Evolutionary conservation across 2,888 invertebrate species (phyloP), one percentile per base, ranked within the genome.

Genomic region (Deilephila porcellus): DNA sequence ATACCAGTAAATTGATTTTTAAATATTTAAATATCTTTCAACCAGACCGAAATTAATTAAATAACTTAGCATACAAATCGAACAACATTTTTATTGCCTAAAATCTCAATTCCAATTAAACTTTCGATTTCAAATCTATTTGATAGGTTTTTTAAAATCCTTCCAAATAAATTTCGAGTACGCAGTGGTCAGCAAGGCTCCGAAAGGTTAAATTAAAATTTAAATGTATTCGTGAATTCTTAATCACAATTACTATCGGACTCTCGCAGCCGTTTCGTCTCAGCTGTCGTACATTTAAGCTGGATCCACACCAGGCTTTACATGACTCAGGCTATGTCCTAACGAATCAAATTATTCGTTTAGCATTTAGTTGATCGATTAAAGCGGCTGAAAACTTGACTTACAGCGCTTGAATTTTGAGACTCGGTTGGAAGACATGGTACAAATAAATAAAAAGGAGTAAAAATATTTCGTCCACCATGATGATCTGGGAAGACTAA

Each of bases 191-290:
- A 56, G 56, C n/a, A n/a, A 56, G n/a, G 56, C 19, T 56, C 56
- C 6, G n/a, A 56, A 56, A 56, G 56, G n/a, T 53, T 4, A 19
- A 19, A 56, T 56, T 19, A 19, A 56, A 56, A 56, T 56, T 56
- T 56, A 56, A 56, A 56, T 56, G 7, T 56, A 56, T 56, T 56
- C 56, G 56, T 56, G 56, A 56, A 56, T 56, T n/a, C 56, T 56
- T 56, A 56, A n/a, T 56, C 56, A 56, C 19, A n/a, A 56, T 56
- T 56, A 17, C 56, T 56, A 56, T 56, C 56, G 6, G n/a, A 5
- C 56, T 56, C n/a, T 56, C 56, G 19, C 56, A 56, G 56, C 56
- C 56, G 56, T 5, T 56, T n/a, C n/a, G 19, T 56, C 56, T 56
- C 56, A 56, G 56, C 56, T 56, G 19, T n/a, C 56, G n/a, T n/a